Evolutionary conservation across 2,888 invertebrate species (phyloP).

Genomic region (Perizoma flavofasciatum): DNA sequence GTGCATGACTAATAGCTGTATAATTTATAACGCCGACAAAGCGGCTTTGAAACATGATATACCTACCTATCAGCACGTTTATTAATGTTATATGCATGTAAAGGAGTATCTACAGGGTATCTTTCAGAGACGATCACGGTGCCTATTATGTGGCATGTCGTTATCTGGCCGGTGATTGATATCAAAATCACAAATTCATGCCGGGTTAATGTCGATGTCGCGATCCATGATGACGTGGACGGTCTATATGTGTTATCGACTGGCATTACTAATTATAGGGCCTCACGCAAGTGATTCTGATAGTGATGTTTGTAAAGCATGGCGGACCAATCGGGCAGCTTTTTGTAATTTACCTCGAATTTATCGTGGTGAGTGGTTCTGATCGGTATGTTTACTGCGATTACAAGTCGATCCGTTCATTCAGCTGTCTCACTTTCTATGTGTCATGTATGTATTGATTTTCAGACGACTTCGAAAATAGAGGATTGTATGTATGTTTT

Average conservation of each 20-base stretch:
- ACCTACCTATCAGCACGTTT: slow-evolving; percentile 38
- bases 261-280: slow-evolving; percentile 72
- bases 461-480: no score
- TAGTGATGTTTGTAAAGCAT: slow-evolving; percentile 59
- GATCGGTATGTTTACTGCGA: slow-evolving; percentile 45
- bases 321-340: slow-evolving; percentile 49
- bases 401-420: slow-evolving; percentile 43
- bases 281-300: slow-evolving; percentile 63
- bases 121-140: slow-evolving; percentile 53
- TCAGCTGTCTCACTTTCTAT: slow-evolving; percentile 2
- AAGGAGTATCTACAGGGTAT: slow-evolving; percentile 35
- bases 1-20: slow-evolving; percentile 44
- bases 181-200: slow-evolving; percentile 64
- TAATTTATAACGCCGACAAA: slow-evolving; percentile 47
- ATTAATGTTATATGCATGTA: slow-evolving; percentile 46
- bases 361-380: slow-evolving; percentile 44
- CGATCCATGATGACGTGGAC: slow-evolving; percentile 62
- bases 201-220: slow-evolving; percentile 61
- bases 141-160: slow-evolving; percentile 28
- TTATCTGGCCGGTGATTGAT: slow-evolving; percentile 58
- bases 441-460: not conserved
- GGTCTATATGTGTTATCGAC: slow-evolving; percentile 58
- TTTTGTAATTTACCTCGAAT: slow-evolving; percentile 57
- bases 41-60: slow-evolving; percentile 39
- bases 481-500: no score